Evolutionary conservation across 2,888 invertebrate species (phyloP), one percentile per base, ranked within the genome.

Genomic region (Neocrepidodera transversa): DNA sequence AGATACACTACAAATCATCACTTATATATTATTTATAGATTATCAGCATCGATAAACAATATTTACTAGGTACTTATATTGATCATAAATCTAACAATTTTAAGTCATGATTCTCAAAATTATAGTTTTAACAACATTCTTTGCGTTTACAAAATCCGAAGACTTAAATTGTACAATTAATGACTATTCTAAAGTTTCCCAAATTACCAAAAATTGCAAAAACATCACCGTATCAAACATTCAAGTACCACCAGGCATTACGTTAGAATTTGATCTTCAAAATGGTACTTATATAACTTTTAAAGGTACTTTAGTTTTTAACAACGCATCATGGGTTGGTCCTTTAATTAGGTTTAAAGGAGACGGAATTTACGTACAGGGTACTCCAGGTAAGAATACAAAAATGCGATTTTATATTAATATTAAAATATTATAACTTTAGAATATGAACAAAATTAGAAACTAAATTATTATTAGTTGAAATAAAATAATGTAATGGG

Each of bases 331-430:
- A 2, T 61, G 61, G 61, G 48, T 23, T 3, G 61, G 61, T 10
- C 61, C 61, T 3, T 47, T 61, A 14, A 26, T 61, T 5, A 47
- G 48, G 13, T 50, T 61, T 38, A 53, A 28, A 36, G 61, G 61
- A 2, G 42, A 58, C 7, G 11, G 26, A 6, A 26, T 61, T 7
- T 2, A 20, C n/a, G 53, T 61, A 11, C 36, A 36, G 14, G 61
- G 58, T 51, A 32, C 42, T 2, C 2, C 14, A 61, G 61, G 61
- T 58, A 57, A 40, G 23, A 26, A 23, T 26, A 35, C 6, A n/a
- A n/a, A n/a, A n/a, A n/a, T n/a, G n/a, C n/a, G n/a, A n/a, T n/a
- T n/a, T n/a, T n/a, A n/a, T n/a, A n/a, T n/a, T n/a, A n/a, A n/a
- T n/a, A n/a, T n/a, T n/a, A n/a, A n/a, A n/a, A n/a, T n/a, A n/a